Percentiles rank a stretch among this genome's conserved stretches.
Evolutionary conservation across 2,113 vertebrate species (phyloP).

Genomic region (Toxotes jaculatrix): DNA sequence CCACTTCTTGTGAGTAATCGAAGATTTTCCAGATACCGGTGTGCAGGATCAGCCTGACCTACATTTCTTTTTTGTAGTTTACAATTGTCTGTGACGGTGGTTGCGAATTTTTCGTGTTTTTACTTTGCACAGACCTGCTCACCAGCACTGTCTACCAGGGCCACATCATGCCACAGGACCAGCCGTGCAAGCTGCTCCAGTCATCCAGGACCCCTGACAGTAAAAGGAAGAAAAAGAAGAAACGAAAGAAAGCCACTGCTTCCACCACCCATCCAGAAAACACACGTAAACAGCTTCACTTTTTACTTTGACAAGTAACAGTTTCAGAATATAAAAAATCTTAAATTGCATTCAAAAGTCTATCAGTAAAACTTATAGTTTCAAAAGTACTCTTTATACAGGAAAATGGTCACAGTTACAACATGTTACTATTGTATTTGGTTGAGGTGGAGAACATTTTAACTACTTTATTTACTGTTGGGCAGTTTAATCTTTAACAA

Average conservation of each 20-base stretch:
- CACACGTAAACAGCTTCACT: constrained; percentile 56
- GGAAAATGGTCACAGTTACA: no score
- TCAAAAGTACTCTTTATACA: no score
- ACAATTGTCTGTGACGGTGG: background rate
- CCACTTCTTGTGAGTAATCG: background rate
- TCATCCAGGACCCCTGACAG: constrained; percentile 22
- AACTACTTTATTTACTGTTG: no score
- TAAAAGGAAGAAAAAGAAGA: constrained; percentile 72
- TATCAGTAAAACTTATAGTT: no score
- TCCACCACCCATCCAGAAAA: constrained; percentile 51
- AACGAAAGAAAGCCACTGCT: constrained; percentile 40
- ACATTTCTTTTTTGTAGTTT: background rate
- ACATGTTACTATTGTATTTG: no score
- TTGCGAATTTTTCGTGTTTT: background rate
- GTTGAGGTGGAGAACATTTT: no score
- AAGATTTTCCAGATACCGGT: constrained; percentile 2
- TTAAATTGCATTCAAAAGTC: no score
- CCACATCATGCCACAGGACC: constrained; percentile 50
- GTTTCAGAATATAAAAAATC: no score
- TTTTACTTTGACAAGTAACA: background rate
- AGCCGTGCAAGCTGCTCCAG: constrained; percentile 23
- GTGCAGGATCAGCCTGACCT: background rate
- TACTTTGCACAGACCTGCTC: background rate
- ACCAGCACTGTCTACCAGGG: background rate
- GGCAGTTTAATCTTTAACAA: background rate